A percentile compares a stretch with the other conserved stretches of the same genome.
These are phyloP conservation scores for Volucella inflata DNA, from an alignment of 2,888 invertebrate genomes.

Conservation along the genomic window DNA sequence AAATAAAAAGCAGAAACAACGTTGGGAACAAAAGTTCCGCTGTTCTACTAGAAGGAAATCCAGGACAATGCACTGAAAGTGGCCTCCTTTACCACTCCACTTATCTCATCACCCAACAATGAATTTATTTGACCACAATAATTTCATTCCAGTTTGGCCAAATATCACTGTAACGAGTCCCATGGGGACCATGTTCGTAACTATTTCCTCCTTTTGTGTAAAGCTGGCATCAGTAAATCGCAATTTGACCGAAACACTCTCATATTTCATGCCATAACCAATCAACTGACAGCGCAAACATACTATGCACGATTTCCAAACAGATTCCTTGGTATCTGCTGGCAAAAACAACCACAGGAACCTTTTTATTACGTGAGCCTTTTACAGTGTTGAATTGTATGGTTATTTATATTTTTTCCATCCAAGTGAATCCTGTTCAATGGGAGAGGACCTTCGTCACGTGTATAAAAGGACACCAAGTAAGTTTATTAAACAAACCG, in stretches of 20 bases:
- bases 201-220: background rate
- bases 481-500: constrained; percentile 71
- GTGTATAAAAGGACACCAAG: constrained; percentile 53
- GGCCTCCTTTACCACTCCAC: too few species aligned
- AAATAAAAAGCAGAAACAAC: too few species aligned
- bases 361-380: constrained; percentile 42
- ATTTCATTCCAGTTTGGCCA: too few species aligned
- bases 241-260: constrained; percentile 1
- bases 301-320: constrained; percentile 14
- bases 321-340: background rate
- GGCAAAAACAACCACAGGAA: constrained; percentile 33
- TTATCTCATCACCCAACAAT: too few species aligned
- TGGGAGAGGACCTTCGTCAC: constrained; percentile 51
- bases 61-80: too few species aligned
- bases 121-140: too few species aligned
- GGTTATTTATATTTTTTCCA: constrained; percentile 21
- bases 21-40: too few species aligned
- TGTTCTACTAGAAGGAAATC: too few species aligned
- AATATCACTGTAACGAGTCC: too few species aligned
- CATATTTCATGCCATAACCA: constrained; percentile 31
- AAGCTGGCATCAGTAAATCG: background rate
- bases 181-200: too few species aligned
- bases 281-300: background rate
- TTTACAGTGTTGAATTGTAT: constrained; percentile 47
- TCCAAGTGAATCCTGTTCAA: background rate